Evolutionary conservation across 2,888 invertebrate genomes (phyloP), one percentile per base, ranked within the genome.

Genomic region (Entomobrya proxima): DNA sequence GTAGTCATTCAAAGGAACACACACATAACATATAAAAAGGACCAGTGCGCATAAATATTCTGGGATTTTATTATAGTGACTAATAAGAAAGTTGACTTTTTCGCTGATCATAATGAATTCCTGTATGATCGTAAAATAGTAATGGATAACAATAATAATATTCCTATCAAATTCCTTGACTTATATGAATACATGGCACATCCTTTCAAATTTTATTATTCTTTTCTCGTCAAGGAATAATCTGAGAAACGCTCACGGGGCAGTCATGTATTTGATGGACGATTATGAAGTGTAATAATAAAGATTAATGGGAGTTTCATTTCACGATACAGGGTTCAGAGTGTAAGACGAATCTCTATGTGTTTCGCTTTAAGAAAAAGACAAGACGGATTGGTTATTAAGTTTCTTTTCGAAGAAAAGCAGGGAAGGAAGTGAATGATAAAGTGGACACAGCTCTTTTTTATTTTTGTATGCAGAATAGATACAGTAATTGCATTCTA

Each of bases 201-300:
- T 55, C 24, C n/a, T n/a, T n/a, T 55, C 9, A n/a, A 5, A 21
- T 11, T 3, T 21, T 32, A 61, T 13, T 32, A 2, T 2, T 61
- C 4, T 32, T 61, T 32, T 61, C 32, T 61, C 30, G 61, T 21
- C 6, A 52, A 5, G 18, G 1, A 61, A 21, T 7, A 52, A n/a
- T 61, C 11, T 32, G 4, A n/a, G n/a, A n/a, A n/a, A n/a, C n/a
- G n/a, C n/a, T n/a, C n/a, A n/a, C n/a, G n/a, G n/a, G n/a, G 13
- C 69, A 32, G 21, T 21, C 40, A 69, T 44, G 27, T 50, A 27
- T 50, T 67, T 79, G 78, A 79, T 50, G 69, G 18, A 67, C 37
- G 21, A 40, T 74, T 61, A 74, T 81, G 74, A 74, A 81, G 58
- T 35, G 81, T 61, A 81, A 74, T 69, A 44, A 40, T 81, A 81